Evolutionary conservation across 23 tunicate genomes (phyloP).

Genomic region (Botrylloides violaceus): DNA sequence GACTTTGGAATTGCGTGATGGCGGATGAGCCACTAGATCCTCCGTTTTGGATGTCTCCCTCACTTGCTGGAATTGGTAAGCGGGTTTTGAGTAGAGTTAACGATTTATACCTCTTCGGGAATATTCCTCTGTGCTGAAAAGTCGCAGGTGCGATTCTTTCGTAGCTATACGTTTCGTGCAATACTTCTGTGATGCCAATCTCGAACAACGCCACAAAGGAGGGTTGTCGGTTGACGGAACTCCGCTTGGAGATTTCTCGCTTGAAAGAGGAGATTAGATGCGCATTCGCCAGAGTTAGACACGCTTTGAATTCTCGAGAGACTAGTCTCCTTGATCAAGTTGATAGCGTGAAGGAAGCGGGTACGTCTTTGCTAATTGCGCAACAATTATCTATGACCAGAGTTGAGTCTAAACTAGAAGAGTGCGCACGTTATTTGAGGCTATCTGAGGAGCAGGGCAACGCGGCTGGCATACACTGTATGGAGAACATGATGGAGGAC

Average conservation of each 20-base stretch:
- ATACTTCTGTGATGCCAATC: too few relatives aligned
- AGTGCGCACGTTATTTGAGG: background rate
- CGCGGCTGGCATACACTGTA: background rate
- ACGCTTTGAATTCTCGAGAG: conserved; percentile 11
- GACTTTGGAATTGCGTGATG: too few relatives aligned
- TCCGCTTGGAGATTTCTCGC: background rate
- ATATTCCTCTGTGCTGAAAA: too few relatives aligned
- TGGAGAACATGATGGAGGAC: background rate
- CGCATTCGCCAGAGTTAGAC: background rate
- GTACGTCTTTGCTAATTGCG: background rate
- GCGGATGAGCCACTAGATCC: too few relatives aligned
- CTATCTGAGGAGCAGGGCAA: background rate
- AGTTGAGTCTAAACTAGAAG: background rate
- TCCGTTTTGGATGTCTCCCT: too few relatives aligned
- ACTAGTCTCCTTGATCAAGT: conserved; percentile 13
- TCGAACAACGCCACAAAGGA: too few relatives aligned
- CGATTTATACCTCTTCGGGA: too few relatives aligned
- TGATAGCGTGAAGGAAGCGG: conserved; percentile 11
- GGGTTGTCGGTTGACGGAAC: too few relatives aligned
- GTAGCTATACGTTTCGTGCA: too few relatives aligned
- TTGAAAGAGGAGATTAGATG: conserved; percentile 20
- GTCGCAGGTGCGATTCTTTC: too few relatives aligned
- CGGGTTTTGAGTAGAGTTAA: too few relatives aligned
- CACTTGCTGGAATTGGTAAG: too few relatives aligned
- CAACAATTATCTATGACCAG: background rate